These are phyloP conservation scores for Sterrhoptilus dennistouni DNA, from an alignment of 2,113 vertebrate genomes.

Conservation along the genomic window DNA sequence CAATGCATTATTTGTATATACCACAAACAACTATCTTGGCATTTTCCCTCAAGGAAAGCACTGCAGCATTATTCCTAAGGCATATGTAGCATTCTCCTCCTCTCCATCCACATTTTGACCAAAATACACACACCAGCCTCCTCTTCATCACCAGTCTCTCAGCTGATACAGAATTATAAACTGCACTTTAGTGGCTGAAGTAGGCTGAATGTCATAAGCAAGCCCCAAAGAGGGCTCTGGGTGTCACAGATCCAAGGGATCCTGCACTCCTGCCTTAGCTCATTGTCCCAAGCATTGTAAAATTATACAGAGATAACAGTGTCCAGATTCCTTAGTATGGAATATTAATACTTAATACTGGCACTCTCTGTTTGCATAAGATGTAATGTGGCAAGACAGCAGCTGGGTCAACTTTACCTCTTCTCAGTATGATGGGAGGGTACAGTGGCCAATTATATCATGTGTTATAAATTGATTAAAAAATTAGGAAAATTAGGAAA, in stretches of 20 bases:
- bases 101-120: neutral
- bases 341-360: neutral
- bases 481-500: neutral
- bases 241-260: neutral
- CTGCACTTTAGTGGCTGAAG: neutral
- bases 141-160: neutral
- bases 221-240: neutral
- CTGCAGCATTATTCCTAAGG: neutral
- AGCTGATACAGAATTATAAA: neutral
- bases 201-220: neutral
- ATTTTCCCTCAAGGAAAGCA: neutral
- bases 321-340: neutral
- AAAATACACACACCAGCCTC: neutral
- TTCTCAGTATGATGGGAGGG: neutral
- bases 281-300: accelerated
- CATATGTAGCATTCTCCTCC: neutral
- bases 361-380: neutral
- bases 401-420: neutral
- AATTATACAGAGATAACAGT: neutral
- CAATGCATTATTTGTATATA: neutral
- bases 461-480: neutral
- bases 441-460: neutral
- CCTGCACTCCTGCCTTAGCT: neutral
- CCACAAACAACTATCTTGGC: neutral
- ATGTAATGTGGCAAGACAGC: neutral